Conservation (phyloP, 2,888 invertebrate genomes). For the Heteropelma amictum region DNA sequence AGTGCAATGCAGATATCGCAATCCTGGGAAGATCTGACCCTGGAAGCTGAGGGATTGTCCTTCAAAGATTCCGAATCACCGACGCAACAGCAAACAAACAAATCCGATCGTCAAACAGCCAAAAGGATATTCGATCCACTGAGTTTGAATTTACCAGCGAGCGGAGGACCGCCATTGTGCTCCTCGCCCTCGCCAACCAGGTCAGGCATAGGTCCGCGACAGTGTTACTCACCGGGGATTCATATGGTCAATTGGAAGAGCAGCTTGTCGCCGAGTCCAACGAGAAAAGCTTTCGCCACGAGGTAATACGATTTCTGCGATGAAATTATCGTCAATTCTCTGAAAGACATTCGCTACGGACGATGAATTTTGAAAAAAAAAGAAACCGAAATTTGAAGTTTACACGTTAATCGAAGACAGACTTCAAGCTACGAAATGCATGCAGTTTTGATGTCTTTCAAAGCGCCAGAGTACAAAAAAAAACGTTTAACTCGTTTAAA, state of each 20-base stretch:
- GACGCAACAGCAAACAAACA: conserved; percentile 68
- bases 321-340: background rate
- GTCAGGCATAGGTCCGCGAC: conserved; percentile 78
- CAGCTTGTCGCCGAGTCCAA: conserved; percentile 89
- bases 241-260: conserved; percentile 79
- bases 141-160: conserved; percentile 75
- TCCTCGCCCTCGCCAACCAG: conserved; percentile 83
- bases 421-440: too few species aligned
- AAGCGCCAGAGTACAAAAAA: too few species aligned
- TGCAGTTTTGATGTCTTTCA: too few species aligned
- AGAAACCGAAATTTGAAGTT: too few species aligned
- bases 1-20: conserved; percentile 96
- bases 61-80: conserved; percentile 75
- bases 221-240: conserved; percentile 81
- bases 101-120: conserved; percentile 66
- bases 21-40: conserved; percentile 94
- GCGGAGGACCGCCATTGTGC: conserved; percentile 79
- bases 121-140: conserved; percentile 76
- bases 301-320: conserved; percentile 74
- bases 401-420: too few species aligned
- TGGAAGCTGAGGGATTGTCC: conserved; percentile 82
- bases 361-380: too few species aligned
- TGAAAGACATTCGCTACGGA: too few species aligned
- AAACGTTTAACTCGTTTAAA: background rate
- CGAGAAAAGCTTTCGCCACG: conserved; percentile 88